A percentile compares a stretch with the other conserved stretches of the same genome.
phyloP scores from a whole-genome alignment of 1,140 invertebrate species.

The Zelostemma sp. region DNA sequence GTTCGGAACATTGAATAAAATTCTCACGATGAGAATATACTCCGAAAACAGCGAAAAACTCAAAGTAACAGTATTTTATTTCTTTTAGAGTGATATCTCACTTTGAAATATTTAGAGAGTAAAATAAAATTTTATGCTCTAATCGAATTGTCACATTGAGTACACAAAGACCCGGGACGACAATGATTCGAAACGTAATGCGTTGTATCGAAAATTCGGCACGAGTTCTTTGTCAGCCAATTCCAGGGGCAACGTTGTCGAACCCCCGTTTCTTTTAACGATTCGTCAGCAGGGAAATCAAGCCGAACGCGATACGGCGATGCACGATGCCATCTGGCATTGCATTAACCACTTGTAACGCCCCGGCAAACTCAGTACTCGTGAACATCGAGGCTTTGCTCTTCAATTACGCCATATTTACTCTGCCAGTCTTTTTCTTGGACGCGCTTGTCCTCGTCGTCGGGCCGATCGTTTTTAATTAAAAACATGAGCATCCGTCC shows the following conservation, averaged over 20 bases:
- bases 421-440: conserved; percentile 41
- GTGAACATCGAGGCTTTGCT: conserved; percentile 49
- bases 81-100: too few species aligned
- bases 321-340: conserved; percentile 56
- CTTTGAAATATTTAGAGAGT: too few species aligned
- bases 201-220: background rate
- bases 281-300: conserved; percentile 61
- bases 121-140: too few species aligned
- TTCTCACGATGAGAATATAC: too few species aligned
- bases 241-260: background rate
- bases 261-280: conserved; percentile 54
- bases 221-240: background rate
- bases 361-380: conserved; percentile 33
- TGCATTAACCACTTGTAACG: conserved; percentile 42
- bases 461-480: conserved; percentile 49
- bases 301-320: conserved; percentile 33
- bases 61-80: too few species aligned
- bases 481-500: conserved; percentile 48
- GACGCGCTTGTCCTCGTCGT: conserved; percentile 20
- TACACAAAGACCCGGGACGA: background rate
- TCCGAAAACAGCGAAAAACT: too few species aligned
- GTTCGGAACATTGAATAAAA: too few species aligned
- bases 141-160: too few species aligned
- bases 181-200: background rate
- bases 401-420: conserved; percentile 59